Conservation (phyloP, 2,888 invertebrate species). For the Eristalis arbustorum region DNA sequence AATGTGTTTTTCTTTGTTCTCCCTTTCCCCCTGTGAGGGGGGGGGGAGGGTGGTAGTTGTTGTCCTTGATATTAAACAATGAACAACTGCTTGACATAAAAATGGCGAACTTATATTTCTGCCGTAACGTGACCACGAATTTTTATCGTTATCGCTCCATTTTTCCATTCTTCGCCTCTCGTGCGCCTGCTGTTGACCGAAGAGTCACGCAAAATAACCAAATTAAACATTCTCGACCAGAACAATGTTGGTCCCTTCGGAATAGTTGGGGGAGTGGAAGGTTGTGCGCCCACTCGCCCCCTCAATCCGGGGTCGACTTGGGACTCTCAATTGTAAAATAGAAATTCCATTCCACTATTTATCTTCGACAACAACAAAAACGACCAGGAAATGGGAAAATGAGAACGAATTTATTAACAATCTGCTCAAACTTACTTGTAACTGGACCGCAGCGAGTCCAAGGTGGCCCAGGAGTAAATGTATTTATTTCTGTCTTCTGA, state of each 20-base stretch:
- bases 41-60: no score
- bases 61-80: constrained; percentile 1
- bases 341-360: not conserved
- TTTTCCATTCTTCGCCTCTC: not conserved
- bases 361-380: not conserved
- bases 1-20: not conserved
- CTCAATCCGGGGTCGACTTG: not conserved
- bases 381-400: not conserved
- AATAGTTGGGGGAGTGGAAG: no score
- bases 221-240: constrained; percentile 18
- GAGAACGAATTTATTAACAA: not conserved
- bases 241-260: not conserved
- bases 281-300: not conserved
- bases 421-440: not conserved
- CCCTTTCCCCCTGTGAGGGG: no score
- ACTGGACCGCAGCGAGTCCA: no score
- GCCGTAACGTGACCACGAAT: constrained; percentile 12
- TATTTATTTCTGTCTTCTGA: not conserved
- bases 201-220: constrained; percentile 19
- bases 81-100: not conserved
- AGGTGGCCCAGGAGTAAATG: not conserved
- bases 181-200: not conserved
- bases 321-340: constrained; percentile 17
- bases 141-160: constrained; percentile 4
- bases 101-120: constrained; percentile 12